A percentile compares a stretch with the other conserved stretches of the same genome.
These are phyloP conservation scores for Oreotrochilus melanogaster DNA, from an alignment of 2,113 vertebrate genomes.

Conservation along the genomic window DNA sequence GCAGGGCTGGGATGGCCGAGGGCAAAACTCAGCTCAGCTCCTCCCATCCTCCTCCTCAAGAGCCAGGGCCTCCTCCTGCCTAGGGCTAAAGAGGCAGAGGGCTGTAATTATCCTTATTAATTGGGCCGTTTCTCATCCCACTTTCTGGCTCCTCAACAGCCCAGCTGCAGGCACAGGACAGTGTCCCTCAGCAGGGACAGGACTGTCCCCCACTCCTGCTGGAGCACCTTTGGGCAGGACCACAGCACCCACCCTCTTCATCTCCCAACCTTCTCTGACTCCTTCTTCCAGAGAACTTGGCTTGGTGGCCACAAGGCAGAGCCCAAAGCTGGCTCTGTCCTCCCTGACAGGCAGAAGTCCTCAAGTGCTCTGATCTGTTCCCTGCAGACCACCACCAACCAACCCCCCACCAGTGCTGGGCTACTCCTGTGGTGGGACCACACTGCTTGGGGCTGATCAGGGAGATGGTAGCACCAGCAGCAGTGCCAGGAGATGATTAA, in stretches of 20 bases:
- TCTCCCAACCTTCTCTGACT: too few species aligned
- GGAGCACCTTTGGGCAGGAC: not conserved
- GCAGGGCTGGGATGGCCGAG: accelerated
- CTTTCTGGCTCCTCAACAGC: conserved; percentile 38
- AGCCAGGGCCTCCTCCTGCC: conserved; percentile 5
- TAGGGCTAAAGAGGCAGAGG: not conserved
- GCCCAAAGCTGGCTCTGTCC: not conserved
- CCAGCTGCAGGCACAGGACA: accelerated
- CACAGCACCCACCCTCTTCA: not conserved
- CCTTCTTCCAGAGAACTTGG: not conserved
- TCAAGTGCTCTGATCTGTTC: accelerated
- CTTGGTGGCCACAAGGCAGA: not conserved
- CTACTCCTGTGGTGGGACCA: not conserved
- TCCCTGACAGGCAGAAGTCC: accelerated
- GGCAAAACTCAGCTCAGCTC: not conserved
- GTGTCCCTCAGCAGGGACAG: not conserved
- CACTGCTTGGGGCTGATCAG: not conserved
- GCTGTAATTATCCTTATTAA: conserved; percentile 16
- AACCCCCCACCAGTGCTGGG: not conserved
- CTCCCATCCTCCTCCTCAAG: not conserved
- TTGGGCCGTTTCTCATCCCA: conserved; percentile 11
- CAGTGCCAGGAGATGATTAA: not conserved
- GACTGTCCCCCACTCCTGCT: not conserved
- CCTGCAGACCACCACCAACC: not conserved
- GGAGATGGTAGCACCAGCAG: not conserved